Evolutionary conservation across 1,140 invertebrate genomes (phyloP), one percentile per base, ranked within the genome.

Genomic region (Antheraea pernyi): DNA sequence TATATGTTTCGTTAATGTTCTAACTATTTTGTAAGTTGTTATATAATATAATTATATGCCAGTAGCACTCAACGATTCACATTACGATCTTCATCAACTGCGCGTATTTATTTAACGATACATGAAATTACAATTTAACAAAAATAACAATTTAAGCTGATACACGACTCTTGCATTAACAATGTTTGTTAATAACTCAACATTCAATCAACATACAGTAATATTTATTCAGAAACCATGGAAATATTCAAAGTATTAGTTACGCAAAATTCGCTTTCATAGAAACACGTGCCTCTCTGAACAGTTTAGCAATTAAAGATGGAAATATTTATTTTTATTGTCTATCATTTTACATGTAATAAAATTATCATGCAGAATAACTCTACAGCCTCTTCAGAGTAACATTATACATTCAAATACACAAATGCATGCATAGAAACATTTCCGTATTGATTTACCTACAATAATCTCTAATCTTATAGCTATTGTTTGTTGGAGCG

Each of bases 381-480:
- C 22, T 30, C 22, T 16, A 53, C 46, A 53, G 16, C 13, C 46
- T 53, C 46, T 53, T 53, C 46, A 53, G 7, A 9, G 39, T 42
- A 42, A 53, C 71, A 73, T 70, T 70, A 68, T 74, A 73, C 70
- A 36, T 73, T 70, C 65, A 73, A 73, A 70, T 70, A 48, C 46
- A 16, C 7, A n/a, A 53, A 53, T 53, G 46, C 46, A 53, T 53
- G 16, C 46, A 53, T 13, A 53, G 46, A 53, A 53, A 53, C 46
- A 53, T 39, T 59, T 59, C 46, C 66, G 16, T 71, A 74, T 71
- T 71, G 68, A 71, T 77, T 77, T 74, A 76, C 75, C 64, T 64
- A 66, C 68, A 72, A 74, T 69, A 60, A 69, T 67, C 73, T 68
- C 46, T 37, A 63, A 53, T 53, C 46, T 53, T 53, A 53, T 13